Evolutionary conservation across 2,797 vertebrate genomes (phyloP).

Genomic region (Tenualosa thibaudeaui): DNA sequence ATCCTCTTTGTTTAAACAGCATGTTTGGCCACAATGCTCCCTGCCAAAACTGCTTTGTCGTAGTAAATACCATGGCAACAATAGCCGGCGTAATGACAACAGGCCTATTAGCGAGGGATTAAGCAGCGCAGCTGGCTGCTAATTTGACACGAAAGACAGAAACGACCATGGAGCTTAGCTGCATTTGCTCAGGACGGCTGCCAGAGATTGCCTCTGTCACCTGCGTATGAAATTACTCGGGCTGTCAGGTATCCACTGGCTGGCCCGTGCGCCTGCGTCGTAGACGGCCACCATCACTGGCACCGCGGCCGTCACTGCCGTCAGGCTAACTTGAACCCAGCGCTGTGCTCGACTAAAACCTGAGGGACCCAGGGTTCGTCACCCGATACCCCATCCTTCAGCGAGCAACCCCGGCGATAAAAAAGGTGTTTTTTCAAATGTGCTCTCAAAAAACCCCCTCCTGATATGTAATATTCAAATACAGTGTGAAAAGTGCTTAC

Average conservation of each 20-base stretch:
- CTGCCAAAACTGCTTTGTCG: background rate
- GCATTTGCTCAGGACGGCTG: slow-evolving; percentile 37
- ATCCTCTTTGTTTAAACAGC: slow-evolving; percentile 14
- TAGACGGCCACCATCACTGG: background rate
- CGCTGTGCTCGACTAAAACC: background rate
- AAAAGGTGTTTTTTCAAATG: slow-evolving; percentile 29
- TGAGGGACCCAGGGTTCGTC: background rate
- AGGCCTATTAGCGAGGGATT: slow-evolving; percentile 29
- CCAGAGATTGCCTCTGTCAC: slow-evolving; percentile 39
- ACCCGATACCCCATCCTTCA: background rate
- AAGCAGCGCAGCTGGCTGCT: slow-evolving; percentile 26
- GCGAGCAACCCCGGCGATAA: background rate
- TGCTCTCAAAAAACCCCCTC: slow-evolving; percentile 25
- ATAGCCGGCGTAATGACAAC: slow-evolving; percentile 23
- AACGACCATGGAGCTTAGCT: slow-evolving; percentile 31
- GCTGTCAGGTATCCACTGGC: slow-evolving; percentile 18
- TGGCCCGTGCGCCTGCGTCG: background rate
- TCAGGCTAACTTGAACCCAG: background rate
- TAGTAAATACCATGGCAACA: slow-evolving; percentile 18
- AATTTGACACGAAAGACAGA: slow-evolving; percentile 43
- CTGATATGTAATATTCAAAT: slow-evolving; percentile 40
- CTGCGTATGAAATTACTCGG: slow-evolving; percentile 36
- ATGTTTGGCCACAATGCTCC: slow-evolving; percentile 10
- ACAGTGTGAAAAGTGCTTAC: slow-evolving; percentile 76
- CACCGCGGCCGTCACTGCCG: background rate